A percentile compares a stretch with the other conserved stretches of the same genome.
Conservation (phyloP, 2,888 invertebrate genomes). For the Mamestra brassicae region DNA sequence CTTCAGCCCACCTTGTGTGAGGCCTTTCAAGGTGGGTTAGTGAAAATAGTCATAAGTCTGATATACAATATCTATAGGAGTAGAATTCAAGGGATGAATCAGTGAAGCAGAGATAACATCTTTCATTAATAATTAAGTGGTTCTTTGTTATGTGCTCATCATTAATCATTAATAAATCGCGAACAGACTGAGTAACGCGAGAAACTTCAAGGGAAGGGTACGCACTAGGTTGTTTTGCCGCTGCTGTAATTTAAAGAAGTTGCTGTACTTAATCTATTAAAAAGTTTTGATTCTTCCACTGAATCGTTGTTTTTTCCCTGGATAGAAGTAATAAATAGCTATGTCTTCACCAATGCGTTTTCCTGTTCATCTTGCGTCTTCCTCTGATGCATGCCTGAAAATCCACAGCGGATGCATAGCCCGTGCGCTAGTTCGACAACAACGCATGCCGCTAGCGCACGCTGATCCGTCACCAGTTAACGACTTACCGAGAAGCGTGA, state of each 20-base stretch:
- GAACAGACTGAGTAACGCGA: slow-evolving; percentile 16
- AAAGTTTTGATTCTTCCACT: too few relatives aligned
- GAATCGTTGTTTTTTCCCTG: too few relatives aligned
- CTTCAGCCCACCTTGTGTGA: background rate
- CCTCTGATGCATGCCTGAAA: too few relatives aligned
- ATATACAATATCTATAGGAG: background rate
- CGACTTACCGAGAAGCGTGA: too few relatives aligned
- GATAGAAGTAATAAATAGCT: too few relatives aligned
- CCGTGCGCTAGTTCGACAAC: too few relatives aligned
- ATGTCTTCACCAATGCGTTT: too few relatives aligned
- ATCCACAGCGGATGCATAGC: too few relatives aligned
- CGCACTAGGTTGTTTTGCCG: slow-evolving; percentile 18
- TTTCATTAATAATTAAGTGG: slow-evolving; percentile 43
- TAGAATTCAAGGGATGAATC: slow-evolving; percentile 9
- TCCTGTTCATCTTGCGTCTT: too few relatives aligned
- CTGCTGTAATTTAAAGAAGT: background rate
- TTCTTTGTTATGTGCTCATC: slow-evolving; percentile 42
- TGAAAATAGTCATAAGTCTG: background rate
- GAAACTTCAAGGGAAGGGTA: slow-evolving; percentile 12
- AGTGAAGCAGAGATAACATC: slow-evolving; percentile 30
- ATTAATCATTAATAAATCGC: slow-evolving; percentile 54
- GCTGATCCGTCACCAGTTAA: too few relatives aligned
- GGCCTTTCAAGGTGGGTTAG: too few relatives aligned
- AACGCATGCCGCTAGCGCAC: too few relatives aligned
- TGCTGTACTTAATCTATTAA: background rate